These are phyloP conservation scores for Coluber constrictor DNA, from an alignment of 2,797 vertebrate species.

Conservation along the genomic window DNA sequence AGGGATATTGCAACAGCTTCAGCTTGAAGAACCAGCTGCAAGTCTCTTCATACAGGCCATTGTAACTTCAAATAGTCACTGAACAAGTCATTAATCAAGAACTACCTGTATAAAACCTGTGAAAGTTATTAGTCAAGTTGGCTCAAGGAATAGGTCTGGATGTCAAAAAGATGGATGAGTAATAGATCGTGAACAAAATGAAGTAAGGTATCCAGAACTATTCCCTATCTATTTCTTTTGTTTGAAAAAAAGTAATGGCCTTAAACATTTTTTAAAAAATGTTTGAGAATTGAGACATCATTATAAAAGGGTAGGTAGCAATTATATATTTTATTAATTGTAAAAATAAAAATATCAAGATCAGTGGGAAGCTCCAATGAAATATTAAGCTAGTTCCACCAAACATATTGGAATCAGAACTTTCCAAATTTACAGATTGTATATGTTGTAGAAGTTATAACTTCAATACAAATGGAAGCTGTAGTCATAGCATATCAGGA, in stretches of 20 bases:
- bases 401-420: background rate
- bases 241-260: background rate
- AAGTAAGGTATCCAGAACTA: background rate
- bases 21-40: background rate
- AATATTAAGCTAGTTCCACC: background rate
- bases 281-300: background rate
- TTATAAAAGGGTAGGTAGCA: background rate
- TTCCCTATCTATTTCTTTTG: constrained; percentile 9
- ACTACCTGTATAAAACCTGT: background rate
- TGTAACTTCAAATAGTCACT: background rate
- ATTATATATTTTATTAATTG: background rate
- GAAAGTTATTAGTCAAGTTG: background rate
- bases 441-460: background rate
- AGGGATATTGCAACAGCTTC: background rate
- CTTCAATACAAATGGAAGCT: background rate
- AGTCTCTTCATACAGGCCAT: background rate
- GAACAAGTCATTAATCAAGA: background rate
- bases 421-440: background rate
- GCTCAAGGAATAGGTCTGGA: fast-evolving
- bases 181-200: background rate
- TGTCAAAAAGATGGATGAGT: background rate
- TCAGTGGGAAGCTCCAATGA: background rate
- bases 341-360: background rate
- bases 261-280: background rate
- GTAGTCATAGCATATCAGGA: background rate